Percentiles rank a stretch among this genome's conserved stretches.
Evolutionary conservation across 2,888 invertebrate genomes (phyloP).

Genomic region (Bhutanitis thaidina): DNA sequence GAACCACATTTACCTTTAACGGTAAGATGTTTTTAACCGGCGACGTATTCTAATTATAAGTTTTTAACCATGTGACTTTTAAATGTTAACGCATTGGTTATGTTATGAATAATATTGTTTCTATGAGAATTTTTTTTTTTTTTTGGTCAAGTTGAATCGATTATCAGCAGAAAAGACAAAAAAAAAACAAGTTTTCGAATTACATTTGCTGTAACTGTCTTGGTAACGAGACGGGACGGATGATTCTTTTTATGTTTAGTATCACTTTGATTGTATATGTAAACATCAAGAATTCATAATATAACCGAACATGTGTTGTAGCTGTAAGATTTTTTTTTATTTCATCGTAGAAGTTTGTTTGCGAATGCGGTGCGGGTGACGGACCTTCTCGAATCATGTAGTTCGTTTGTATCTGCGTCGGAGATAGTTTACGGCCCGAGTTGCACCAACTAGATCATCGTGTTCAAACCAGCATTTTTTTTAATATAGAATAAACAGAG

Average conservation of each 20-base stretch:
- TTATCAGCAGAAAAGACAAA: too few relatives aligned
- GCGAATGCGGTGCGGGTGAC: not conserved
- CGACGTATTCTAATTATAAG: not conserved
- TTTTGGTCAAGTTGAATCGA: too few relatives aligned
- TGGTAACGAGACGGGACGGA: too few relatives aligned
- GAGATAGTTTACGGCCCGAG: not conserved
- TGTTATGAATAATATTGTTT: not conserved
- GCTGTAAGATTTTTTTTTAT: not conserved
- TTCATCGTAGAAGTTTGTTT: not conserved
- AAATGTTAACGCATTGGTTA: constrained; percentile 2
- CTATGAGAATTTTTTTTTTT: too few relatives aligned
- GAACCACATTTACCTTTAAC: not conserved
- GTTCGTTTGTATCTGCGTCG: not conserved
- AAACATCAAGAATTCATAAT: not conserved
- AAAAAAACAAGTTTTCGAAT: too few relatives aligned
- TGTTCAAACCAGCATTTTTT: not conserved
- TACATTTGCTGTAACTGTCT: too few relatives aligned
- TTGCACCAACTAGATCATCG: not conserved
- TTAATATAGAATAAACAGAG: not conserved
- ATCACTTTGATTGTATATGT: too few relatives aligned
- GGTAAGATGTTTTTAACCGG: constrained; percentile 12
- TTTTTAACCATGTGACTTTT: constrained; percentile 2
- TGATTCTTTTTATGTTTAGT: too few relatives aligned
- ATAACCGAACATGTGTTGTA: not conserved
- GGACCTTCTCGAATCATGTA: not conserved